A percentile compares a stretch with the other conserved stretches of the same genome.
These are phyloP conservation scores for Leptinotarsa lineolata DNA, from an alignment of 1,140 invertebrate genomes.

Conservation along the genomic window DNA sequence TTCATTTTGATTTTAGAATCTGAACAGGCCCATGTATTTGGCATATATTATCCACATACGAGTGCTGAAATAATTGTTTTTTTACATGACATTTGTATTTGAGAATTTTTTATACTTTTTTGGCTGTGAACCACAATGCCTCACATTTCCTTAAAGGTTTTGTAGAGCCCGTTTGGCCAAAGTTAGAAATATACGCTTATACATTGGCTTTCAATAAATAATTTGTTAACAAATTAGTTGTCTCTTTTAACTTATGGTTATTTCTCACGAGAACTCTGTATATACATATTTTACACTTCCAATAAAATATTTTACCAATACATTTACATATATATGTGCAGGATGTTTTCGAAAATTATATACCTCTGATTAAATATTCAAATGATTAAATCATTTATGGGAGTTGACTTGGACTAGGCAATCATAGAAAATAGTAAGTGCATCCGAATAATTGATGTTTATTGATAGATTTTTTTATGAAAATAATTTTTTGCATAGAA, in stretches of 20 bases:
- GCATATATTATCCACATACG: too few relatives aligned
- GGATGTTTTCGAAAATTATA: background rate
- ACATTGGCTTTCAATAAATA: background rate
- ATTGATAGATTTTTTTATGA: too few relatives aligned
- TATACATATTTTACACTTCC: constrained; percentile 44
- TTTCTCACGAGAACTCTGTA: constrained; percentile 35
- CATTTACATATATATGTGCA: constrained; percentile 35
- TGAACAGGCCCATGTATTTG: too few relatives aligned
- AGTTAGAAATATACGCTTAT: background rate
- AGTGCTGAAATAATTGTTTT: too few relatives aligned
- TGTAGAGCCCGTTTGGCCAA: background rate
- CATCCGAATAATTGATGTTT: too few relatives aligned
- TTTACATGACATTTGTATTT: background rate
- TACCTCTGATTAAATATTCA: too few relatives aligned
- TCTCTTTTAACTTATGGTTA: constrained; percentile 2
- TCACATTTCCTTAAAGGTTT: background rate
- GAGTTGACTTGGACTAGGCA: too few relatives aligned
- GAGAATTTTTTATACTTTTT: background rate
- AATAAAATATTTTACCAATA: constrained; percentile 47
- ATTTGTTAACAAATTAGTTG: constrained; percentile 15
- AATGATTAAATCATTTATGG: too few relatives aligned
- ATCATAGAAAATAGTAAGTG: too few relatives aligned
- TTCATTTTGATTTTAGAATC: too few relatives aligned
- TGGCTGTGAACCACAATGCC: background rate
- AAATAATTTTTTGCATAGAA: too few relatives aligned